phyloP scores from a whole-genome alignment of 1,140 invertebrate genomes.

The Cecropterus lyciades region DNA sequence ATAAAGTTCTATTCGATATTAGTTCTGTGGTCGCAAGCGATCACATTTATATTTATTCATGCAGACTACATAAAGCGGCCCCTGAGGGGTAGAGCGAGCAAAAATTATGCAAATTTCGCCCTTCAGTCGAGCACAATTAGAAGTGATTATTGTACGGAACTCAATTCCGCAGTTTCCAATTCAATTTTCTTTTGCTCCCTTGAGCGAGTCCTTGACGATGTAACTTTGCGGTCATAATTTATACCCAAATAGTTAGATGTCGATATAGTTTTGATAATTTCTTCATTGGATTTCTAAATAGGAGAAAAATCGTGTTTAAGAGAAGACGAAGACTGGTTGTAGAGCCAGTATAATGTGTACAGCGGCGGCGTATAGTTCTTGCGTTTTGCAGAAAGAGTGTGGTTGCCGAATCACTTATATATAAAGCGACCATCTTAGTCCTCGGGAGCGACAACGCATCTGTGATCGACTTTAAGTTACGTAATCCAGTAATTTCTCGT shows the following conservation, averaged over 20 bases:
- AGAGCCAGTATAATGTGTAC: too few relatives aligned
- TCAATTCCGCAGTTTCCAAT: constrained; percentile 48
- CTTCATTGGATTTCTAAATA: too few relatives aligned
- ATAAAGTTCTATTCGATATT: background rate
- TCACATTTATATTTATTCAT: constrained; percentile 66
- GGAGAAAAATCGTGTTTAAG: too few relatives aligned
- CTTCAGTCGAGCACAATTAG: constrained; percentile 61
- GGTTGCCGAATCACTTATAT: too few relatives aligned
- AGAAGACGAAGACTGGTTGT: too few relatives aligned
- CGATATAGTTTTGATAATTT: background rate
- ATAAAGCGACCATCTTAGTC: too few relatives aligned
- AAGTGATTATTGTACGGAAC: constrained; percentile 61
- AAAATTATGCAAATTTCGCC: constrained; percentile 69
- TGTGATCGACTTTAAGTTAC: too few relatives aligned
- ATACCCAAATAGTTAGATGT: background rate
- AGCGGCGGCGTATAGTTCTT: too few relatives aligned
- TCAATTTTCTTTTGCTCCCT: constrained; percentile 37
- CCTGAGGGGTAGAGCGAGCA: constrained; percentile 45
- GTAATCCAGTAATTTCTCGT: too few relatives aligned
- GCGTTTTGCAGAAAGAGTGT: too few relatives aligned
- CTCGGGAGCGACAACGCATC: too few relatives aligned
- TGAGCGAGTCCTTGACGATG: constrained; percentile 17
- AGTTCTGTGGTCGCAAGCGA: constrained; percentile 36
- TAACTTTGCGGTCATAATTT: constrained; percentile 23
- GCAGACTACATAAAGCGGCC: constrained; percentile 55